Evolutionary conservation across 1,140 invertebrate species (phyloP).

Genomic region (Macrocentrus cingulum): DNA sequence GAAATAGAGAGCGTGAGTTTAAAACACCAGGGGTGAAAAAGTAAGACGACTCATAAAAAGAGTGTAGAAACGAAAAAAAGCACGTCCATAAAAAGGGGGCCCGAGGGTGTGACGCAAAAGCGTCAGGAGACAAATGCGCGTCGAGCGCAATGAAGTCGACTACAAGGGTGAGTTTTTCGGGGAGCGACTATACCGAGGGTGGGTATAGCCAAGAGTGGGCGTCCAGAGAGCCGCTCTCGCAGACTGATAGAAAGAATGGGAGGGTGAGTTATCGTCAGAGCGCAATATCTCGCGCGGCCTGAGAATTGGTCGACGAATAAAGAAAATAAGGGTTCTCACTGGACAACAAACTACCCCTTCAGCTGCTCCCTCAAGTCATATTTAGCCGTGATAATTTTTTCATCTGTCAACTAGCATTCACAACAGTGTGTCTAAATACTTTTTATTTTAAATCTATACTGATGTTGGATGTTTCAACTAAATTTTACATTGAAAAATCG

Average conservation of each 20-base stretch:
- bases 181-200: conserved; percentile 24
- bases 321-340: conserved; percentile 31
- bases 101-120: conserved; percentile 40
- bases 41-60: conserved; percentile 6
- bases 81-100: conserved; percentile 26
- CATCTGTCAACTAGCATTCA: conserved; percentile 6
- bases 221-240: conserved; percentile 11
- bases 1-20: conserved; percentile 17
- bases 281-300: conserved; percentile 36
- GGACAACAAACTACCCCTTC: conserved; percentile 19
- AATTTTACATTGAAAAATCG: too few species aligned
- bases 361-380: conserved; percentile 24
- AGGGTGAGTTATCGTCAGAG: conserved; percentile 37
- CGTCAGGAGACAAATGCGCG: conserved; percentile 42
- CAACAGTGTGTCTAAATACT: too few species aligned
- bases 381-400: conserved; percentile 25
- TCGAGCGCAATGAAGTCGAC: conserved; percentile 46
- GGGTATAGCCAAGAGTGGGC: conserved; percentile 17
- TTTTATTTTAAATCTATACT: too few species aligned
- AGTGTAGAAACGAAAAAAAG: conserved; percentile 32
- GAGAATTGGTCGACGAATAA: conserved; percentile 36
- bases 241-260: conserved; percentile 34
- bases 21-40: conserved; percentile 12
- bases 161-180: conserved; percentile 37
- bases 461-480: too few species aligned